Conservation (phyloP, 2,888 invertebrate species). For the Ischnus inquisitorius region DNA sequence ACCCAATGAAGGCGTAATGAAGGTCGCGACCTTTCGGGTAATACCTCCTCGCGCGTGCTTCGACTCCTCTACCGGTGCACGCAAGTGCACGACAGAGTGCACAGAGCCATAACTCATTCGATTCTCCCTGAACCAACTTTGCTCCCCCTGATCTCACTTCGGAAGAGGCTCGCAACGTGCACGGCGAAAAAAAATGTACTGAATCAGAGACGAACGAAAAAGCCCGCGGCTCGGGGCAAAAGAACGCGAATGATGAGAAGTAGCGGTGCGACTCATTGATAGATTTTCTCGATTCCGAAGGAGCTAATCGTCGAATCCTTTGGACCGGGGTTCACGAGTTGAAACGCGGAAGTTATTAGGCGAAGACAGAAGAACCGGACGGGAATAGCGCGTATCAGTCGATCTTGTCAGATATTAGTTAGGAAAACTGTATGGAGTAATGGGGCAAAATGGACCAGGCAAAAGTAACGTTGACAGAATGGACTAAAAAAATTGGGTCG, state of each 20-base stretch:
- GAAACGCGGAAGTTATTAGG: slow-evolving; percentile 14
- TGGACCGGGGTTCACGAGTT: background rate
- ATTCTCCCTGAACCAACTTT: background rate
- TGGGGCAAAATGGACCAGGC: no score
- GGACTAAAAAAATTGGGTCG: no score
- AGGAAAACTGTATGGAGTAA: no score
- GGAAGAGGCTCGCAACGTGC: background rate
- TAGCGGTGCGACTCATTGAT: slow-evolving; percentile 1
- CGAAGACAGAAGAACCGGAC: background rate
- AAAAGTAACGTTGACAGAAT: no score
- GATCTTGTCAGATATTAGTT: no score
- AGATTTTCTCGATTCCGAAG: background rate
- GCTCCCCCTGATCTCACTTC: slow-evolving; percentile 5
- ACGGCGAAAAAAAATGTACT: background rate
- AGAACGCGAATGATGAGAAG: background rate
- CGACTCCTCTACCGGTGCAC: slow-evolving; percentile 18
- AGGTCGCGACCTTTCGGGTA: slow-evolving; percentile 70
- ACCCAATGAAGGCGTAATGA: slow-evolving; percentile 70
- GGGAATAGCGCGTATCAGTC: background rate
- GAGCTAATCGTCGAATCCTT: background rate
- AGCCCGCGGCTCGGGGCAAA: background rate
- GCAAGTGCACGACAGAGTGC: slow-evolving; percentile 14
- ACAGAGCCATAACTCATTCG: background rate
- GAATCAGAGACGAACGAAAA: background rate
- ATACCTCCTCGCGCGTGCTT: slow-evolving; percentile 63